phyloP scores from a whole-genome alignment of 2,797 vertebrate species.

The Macroramphosus scolopax region DNA sequence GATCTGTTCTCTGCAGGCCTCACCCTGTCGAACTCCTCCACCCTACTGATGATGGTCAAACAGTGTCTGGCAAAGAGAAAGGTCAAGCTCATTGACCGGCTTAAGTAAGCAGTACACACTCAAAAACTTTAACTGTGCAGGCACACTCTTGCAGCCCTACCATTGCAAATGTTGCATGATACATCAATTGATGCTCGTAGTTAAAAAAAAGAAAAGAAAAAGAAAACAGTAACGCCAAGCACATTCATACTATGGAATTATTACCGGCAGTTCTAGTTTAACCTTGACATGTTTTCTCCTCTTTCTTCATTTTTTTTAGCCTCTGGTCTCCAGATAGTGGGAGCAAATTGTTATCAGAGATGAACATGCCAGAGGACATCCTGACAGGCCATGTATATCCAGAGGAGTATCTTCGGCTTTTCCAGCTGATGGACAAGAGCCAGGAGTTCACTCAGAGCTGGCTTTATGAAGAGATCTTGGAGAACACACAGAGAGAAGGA shows the following conservation, averaged over 20 bases:
- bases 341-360: slow-evolving; percentile 69
- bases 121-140: neutral
- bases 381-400: slow-evolving; percentile 79
- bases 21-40: slow-evolving; percentile 77
- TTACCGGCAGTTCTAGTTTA: no score
- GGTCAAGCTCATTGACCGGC: slow-evolving; percentile 77
- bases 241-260: no score
- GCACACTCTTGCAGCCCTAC: neutral
- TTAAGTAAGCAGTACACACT: slow-evolving; percentile 81
- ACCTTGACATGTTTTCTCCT: neutral
- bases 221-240: no score
- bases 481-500: slow-evolving; percentile 65
- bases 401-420: slow-evolving; percentile 85
- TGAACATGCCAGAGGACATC: slow-evolving; percentile 72
- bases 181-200: neutral
- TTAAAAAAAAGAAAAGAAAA: no score
- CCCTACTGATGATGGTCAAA: slow-evolving; percentile 88
- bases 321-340: slow-evolving; percentile 82
- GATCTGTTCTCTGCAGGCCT: slow-evolving; percentile 85
- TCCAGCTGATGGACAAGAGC: slow-evolving; percentile 83
- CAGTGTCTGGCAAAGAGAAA: slow-evolving; percentile 87
- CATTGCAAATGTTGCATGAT: neutral
- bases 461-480: slow-evolving; percentile 81
- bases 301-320: slow-evolving; percentile 65
- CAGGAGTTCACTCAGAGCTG: slow-evolving; percentile 82